These are phyloP conservation scores for Asobara japonica DNA, from an alignment of 1,140 invertebrate species.

Conservation along the genomic window DNA sequence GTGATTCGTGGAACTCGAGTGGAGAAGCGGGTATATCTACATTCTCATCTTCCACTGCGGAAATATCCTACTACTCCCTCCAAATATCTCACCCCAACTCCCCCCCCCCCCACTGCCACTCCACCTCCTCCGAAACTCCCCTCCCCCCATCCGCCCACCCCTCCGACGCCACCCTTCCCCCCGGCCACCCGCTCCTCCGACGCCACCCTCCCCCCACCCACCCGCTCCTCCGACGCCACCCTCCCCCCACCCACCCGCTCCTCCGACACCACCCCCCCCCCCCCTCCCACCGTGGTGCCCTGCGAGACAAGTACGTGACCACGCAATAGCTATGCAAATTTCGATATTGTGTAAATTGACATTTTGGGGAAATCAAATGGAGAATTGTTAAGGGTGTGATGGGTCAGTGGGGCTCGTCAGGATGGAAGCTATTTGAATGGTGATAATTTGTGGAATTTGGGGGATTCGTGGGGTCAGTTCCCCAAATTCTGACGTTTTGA, in stretches of 20 bases:
- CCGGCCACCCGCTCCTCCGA: no score
- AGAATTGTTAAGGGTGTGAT: background rate
- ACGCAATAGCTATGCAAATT: constrained; percentile 13
- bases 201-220: background rate
- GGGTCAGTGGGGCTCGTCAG: background rate
- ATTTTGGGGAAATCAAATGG: background rate
- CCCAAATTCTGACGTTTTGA: no score
- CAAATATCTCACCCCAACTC: background rate
- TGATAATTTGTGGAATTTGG: background rate
- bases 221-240: no score
- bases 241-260: background rate
- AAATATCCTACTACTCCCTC: constrained; percentile 18
- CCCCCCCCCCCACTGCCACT: background rate
- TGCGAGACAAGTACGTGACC: constrained; percentile 2
- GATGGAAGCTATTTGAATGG: background rate
- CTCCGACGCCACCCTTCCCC: no score
- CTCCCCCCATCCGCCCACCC: no score
- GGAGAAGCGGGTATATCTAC: constrained; percentile 1
- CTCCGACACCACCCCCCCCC: background rate
- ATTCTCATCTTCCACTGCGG: constrained; percentile 23
- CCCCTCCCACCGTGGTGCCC: background rate
- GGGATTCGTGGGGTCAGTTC: no score
- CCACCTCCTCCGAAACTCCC: no score
- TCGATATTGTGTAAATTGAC: constrained; percentile 1
- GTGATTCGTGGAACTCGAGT: constrained; percentile 21